These are phyloP conservation scores for Gymnobelideus leadbeateri DNA, from an alignment of 2,113 vertebrate species.

Conservation along the genomic window DNA sequence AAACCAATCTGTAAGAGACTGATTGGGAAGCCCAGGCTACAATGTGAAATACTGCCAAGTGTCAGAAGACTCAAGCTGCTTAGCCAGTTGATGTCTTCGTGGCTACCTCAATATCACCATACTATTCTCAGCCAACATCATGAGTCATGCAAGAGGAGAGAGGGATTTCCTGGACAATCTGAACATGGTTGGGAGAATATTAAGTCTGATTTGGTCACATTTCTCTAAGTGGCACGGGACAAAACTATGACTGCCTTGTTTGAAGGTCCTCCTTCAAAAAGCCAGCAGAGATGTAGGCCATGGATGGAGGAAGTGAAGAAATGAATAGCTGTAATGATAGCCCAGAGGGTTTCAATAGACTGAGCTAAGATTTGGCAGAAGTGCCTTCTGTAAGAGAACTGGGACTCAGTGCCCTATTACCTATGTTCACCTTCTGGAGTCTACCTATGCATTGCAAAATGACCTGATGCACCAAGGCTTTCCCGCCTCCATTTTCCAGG, in stretches of 20 bases:
- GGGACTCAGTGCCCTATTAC: not conserved
- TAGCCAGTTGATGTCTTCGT: not conserved
- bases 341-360: not conserved
- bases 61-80: not conserved
- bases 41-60: not conserved
- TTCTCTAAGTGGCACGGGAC: not conserved
- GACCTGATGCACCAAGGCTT: not conserved
- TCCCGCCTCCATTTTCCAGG: not conserved
- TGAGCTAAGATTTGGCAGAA: not conserved
- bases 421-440: not conserved
- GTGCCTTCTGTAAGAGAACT: not conserved
- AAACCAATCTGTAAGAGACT: not conserved
- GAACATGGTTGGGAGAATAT: not conserved
- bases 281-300: not conserved
- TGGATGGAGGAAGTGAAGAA: not conserved
- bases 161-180: not conserved
- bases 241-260: not conserved
- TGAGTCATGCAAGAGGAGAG: not conserved
- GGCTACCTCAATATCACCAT: not conserved
- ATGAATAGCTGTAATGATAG: not conserved
- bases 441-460: not conserved
- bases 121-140: not conserved
- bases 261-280: not conserved
- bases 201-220: not conserved
- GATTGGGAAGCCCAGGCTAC: not conserved